phyloP scores from a whole-genome alignment of 2,797 vertebrate genomes.

The Chaetodon trifasciatus region DNA sequence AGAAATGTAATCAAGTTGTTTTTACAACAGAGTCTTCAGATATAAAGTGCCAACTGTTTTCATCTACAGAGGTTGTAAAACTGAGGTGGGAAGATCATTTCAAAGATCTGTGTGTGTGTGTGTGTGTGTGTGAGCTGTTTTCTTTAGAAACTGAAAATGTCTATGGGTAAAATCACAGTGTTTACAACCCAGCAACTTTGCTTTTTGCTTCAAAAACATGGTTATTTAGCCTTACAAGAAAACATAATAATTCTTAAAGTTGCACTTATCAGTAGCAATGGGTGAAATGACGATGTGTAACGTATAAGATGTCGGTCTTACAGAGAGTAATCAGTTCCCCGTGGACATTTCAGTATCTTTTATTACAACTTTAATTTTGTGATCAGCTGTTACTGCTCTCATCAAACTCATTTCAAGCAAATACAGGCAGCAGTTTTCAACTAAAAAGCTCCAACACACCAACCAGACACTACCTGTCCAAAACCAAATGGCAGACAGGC shows the following conservation, averaged over 20 bases:
- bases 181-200: neutral
- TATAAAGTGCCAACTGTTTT: neutral
- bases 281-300: neutral
- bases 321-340: neutral
- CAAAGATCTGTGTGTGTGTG: neutral
- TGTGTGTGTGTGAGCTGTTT: neutral
- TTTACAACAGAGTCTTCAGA: conserved; percentile 18
- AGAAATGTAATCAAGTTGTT: conserved; percentile 41
- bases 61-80: conserved; percentile 23
- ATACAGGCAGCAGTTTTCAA: neutral
- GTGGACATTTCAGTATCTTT: neutral
- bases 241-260: neutral
- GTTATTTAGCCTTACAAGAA: neutral
- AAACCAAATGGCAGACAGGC: neutral
- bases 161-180: neutral
- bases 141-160: conserved; percentile 12
- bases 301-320: neutral
- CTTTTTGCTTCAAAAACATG: neutral
- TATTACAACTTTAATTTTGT: neutral
- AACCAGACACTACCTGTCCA: neutral
- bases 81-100: neutral
- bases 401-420: neutral
- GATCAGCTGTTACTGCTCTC: neutral
- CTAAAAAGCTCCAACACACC: neutral
- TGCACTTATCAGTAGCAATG: neutral